These are phyloP conservation scores for Epistrophella euchroma DNA, from an alignment of 2,888 invertebrate species.

Conservation along the genomic window DNA sequence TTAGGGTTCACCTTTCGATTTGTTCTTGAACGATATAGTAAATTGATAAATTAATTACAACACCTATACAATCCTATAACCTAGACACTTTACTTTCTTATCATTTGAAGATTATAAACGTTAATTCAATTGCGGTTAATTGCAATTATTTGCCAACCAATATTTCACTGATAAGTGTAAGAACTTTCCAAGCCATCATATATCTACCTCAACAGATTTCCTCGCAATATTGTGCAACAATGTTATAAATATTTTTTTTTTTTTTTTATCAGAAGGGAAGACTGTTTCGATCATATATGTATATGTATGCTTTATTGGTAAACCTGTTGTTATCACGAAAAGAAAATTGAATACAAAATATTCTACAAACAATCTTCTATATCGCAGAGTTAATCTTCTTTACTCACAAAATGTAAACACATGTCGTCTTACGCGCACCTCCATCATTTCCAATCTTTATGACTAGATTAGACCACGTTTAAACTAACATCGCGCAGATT, in stretches of 20 bases:
- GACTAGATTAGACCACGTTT: slow-evolving; percentile 41
- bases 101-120: slow-evolving; percentile 15
- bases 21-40: slow-evolving; percentile 31
- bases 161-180: slow-evolving; percentile 34
- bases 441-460: slow-evolving; percentile 31
- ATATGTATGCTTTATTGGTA: too few relatives aligned
- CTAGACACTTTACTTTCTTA: slow-evolving; percentile 1
- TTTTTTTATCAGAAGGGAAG: neutral
- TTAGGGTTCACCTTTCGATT: slow-evolving; percentile 18
- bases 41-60: too few relatives aligned
- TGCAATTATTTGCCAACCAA: slow-evolving; percentile 47
- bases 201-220: neutral
- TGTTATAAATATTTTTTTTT: neutral
- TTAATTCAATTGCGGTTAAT: slow-evolving; percentile 43
- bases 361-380: slow-evolving; percentile 1
- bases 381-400: slow-evolving; percentile 1
- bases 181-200: neutral
- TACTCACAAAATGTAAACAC: slow-evolving; percentile 51
- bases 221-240: neutral
- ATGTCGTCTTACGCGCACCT: slow-evolving; percentile 30
- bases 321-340: slow-evolving; percentile 3
- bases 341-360: slow-evolving; percentile 5
- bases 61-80: too few relatives aligned
- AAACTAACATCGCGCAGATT: slow-evolving; percentile 47
- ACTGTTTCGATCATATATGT: neutral